Percentiles rank a stretch among this genome's conserved stretches.
Conservation (phyloP, 2,113 vertebrate species). For the Scophthalmus maximus region DNA sequence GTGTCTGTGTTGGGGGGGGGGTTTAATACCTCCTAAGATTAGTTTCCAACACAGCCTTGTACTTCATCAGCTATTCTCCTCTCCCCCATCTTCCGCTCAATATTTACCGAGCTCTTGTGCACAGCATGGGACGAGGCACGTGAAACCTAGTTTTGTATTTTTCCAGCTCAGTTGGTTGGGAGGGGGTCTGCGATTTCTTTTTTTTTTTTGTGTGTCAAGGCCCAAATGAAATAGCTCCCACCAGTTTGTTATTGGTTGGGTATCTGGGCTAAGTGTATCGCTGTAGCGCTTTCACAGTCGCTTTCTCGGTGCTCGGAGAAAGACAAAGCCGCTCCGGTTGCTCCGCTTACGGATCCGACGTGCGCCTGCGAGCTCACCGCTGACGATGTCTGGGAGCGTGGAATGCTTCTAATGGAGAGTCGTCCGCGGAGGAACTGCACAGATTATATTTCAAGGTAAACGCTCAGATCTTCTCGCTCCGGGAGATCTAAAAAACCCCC, state of each 20-base stretch:
- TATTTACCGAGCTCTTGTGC: conserved; percentile 67
- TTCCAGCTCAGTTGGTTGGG: conserved; percentile 48
- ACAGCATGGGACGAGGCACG: conserved; percentile 46
- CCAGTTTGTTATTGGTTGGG: conserved; percentile 51
- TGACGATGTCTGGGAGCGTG: conserved; percentile 35
- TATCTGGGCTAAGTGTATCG: conserved; percentile 29
- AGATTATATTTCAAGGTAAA: conserved; percentile 55
- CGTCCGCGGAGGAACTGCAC: conserved; percentile 37
- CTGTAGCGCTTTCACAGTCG: conserved; percentile 19
- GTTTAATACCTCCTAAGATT: conserved; percentile 57
- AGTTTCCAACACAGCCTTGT: conserved; percentile 51
- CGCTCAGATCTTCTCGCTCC: conserved; percentile 39
- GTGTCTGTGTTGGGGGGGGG: background rate
- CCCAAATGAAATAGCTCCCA: conserved; percentile 41
- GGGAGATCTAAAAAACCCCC: conserved; percentile 54
- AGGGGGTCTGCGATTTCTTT: conserved; percentile 30
- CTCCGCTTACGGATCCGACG: background rate
- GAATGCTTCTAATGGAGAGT: conserved; percentile 45
- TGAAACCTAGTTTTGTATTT: conserved; percentile 63
- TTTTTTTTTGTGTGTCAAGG: conserved; percentile 32
- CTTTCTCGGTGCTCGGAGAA: conserved; percentile 39
- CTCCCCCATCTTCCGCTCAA: conserved; percentile 35
- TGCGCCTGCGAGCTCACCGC: conserved; percentile 8
- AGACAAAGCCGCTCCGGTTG: conserved; percentile 18
- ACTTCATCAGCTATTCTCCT: conserved; percentile 47